Conservation (phyloP, 2,113 vertebrate genomes). For the Phrynocephalus versicolor region DNA sequence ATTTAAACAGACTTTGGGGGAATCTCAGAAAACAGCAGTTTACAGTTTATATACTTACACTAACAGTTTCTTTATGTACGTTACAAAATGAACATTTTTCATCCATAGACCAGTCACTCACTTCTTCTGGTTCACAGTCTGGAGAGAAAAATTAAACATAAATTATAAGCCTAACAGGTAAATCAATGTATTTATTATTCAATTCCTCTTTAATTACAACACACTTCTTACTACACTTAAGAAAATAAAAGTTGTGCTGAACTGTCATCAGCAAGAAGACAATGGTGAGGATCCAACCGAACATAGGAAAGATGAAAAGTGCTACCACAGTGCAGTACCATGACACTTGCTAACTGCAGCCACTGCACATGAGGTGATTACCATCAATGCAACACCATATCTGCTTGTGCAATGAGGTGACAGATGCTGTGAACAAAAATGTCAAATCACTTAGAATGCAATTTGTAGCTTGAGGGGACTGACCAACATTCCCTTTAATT, state of each 20-base stretch:
- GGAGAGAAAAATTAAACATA: slow-evolving; percentile 61
- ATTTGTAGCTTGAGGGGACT: too few relatives aligned
- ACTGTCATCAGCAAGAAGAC: neutral
- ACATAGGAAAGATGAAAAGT: too few relatives aligned
- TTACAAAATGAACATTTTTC: slow-evolving; percentile 95
- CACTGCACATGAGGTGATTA: too few relatives aligned
- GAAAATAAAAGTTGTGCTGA: neutral
- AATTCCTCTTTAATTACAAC: neutral
- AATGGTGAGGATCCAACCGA: too few relatives aligned
- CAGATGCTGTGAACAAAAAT: too few relatives aligned
- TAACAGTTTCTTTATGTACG: slow-evolving; percentile 92
- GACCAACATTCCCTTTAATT: too few relatives aligned
- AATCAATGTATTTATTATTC: too few relatives aligned
- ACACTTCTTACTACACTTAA: neutral
- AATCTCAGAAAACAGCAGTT: slow-evolving; percentile 12
- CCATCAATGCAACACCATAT: too few relatives aligned
- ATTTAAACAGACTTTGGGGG: neutral
- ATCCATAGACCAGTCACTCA: slow-evolving; percentile 96
- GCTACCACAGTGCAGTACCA: too few relatives aligned
- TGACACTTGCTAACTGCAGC: too few relatives aligned
- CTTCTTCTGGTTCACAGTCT: slow-evolving; percentile 98
- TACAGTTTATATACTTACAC: slow-evolving; percentile 83
- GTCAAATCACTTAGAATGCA: too few relatives aligned
- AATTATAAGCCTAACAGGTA: neutral
- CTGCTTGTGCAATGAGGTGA: too few relatives aligned